Evolutionary conservation across 2,797 vertebrate species (phyloP).

Genomic region (Characodon lateralis): DNA sequence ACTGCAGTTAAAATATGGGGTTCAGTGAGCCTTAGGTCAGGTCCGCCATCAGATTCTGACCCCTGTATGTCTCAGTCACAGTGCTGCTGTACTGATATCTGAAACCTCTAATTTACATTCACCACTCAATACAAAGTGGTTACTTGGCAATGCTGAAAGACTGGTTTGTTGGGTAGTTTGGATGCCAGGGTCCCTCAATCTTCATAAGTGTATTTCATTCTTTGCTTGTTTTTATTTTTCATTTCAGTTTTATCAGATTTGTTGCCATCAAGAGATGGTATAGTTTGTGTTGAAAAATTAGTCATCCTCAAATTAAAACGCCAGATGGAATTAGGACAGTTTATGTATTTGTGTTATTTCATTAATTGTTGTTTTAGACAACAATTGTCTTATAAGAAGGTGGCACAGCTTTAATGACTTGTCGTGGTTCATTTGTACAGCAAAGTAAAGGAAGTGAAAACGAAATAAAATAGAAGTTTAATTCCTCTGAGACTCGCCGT

Average conservation of each 20-base stretch:
- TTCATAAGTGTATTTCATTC: neutral
- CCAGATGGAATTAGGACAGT: neutral
- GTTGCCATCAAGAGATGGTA: neutral
- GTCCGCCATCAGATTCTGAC: slow-evolving; percentile 20
- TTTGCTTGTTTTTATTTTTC: neutral
- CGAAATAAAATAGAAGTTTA: neutral
- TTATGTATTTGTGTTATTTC: neutral
- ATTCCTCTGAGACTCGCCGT: neutral
- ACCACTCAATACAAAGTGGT: slow-evolving; percentile 25
- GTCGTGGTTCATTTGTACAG: neutral
- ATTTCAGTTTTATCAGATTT: neutral
- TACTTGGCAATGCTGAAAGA: slow-evolving; percentile 47
- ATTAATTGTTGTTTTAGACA: neutral
- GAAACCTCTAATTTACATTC: slow-evolving; percentile 38
- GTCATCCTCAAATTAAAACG: neutral
- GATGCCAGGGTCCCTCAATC: slow-evolving; percentile 12
- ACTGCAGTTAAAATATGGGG: slow-evolving; percentile 15
- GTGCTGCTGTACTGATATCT: slow-evolving; percentile 32
- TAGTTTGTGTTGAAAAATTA: neutral
- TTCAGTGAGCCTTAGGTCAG: slow-evolving; percentile 33
- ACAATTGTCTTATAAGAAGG: neutral
- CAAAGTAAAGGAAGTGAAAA: slow-evolving; percentile 1
- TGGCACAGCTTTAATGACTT: neutral
- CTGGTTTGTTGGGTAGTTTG: slow-evolving; percentile 31
- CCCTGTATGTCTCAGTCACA: slow-evolving; percentile 23